These are phyloP conservation scores for Gobius niger DNA, from an alignment of 2,113 vertebrate genomes.

Conservation along the genomic window DNA sequence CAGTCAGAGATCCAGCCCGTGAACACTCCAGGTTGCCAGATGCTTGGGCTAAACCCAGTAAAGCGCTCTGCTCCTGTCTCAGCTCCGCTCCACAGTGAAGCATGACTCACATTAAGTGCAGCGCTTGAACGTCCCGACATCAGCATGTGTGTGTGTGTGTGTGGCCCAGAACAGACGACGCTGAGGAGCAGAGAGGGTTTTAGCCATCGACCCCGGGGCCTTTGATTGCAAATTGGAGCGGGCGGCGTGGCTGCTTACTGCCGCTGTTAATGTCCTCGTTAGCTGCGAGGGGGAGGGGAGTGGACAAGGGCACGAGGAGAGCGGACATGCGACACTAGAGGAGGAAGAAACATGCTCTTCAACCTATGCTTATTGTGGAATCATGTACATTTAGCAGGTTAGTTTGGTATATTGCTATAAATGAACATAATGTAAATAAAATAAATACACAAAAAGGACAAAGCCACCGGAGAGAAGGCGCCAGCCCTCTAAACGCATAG, in stretches of 20 bases:
- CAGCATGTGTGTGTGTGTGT: conserved; percentile 15
- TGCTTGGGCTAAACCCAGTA: too few relatives aligned
- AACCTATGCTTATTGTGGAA: too few relatives aligned
- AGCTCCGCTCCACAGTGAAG: background rate
- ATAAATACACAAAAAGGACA: too few relatives aligned
- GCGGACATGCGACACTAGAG: background rate
- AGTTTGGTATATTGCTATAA: too few relatives aligned
- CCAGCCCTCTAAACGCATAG: too few relatives aligned
- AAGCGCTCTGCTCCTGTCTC: background rate
- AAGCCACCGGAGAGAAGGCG: too few relatives aligned
- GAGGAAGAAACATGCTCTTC: too few relatives aligned
- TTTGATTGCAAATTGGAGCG: conserved; percentile 40
- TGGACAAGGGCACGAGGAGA: conserved; percentile 28
- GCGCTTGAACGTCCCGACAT: background rate
- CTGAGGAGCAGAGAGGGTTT: conserved; percentile 8
- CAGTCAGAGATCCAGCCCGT: too few relatives aligned
- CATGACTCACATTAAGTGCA: background rate
- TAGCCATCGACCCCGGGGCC: conserved; percentile 20
- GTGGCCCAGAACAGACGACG: conserved; percentile 2
- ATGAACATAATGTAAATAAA: too few relatives aligned
- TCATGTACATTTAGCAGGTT: too few relatives aligned
- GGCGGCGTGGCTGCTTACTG: conserved; percentile 51
- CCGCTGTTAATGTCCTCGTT: conserved; percentile 65
- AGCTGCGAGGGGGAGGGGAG: conserved; percentile 60
- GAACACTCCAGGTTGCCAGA: background rate